Evolutionary conservation across 2,113 vertebrate genomes (phyloP).

Genomic region (Lagopus muta): DNA sequence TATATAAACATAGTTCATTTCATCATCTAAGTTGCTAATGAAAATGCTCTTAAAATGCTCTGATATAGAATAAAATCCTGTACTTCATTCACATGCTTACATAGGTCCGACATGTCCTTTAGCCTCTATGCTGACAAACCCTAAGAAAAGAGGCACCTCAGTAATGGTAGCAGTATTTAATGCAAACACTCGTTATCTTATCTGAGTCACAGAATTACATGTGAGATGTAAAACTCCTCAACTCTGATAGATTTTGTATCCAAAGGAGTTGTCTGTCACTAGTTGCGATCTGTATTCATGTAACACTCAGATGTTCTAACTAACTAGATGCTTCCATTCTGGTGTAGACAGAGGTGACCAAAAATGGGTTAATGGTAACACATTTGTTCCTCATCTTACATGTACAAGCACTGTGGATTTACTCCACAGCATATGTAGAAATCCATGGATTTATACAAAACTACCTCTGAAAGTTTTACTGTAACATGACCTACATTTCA

Average conservation of each 20-base stretch:
- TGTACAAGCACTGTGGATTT: background rate
- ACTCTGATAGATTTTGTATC: background rate
- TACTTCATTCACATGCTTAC: background rate
- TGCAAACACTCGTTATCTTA: background rate
- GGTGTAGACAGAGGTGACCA: background rate
- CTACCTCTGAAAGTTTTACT: background rate
- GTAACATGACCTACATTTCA: constrained; percentile 31
- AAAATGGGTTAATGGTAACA: background rate
- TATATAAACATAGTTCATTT: background rate
- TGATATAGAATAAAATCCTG: background rate
- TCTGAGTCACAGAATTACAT: background rate
- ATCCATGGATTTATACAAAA: background rate
- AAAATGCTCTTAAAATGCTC: background rate
- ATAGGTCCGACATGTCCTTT: background rate
- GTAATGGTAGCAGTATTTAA: background rate
- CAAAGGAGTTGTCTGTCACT: background rate
- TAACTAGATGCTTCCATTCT: background rate
- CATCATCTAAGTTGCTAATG: background rate
- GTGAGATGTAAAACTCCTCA: background rate
- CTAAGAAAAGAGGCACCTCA: background rate
- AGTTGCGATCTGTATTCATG: background rate
- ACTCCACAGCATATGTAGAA: background rate
- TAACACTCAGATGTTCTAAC: background rate
- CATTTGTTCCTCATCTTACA: background rate
- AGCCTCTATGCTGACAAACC: background rate